Percentiles rank a stretch among this genome's conserved stretches.
These are phyloP conservation scores for Benitochromis conjunctus DNA, from an alignment of 2,113 vertebrate species.

Conservation along the genomic window DNA sequence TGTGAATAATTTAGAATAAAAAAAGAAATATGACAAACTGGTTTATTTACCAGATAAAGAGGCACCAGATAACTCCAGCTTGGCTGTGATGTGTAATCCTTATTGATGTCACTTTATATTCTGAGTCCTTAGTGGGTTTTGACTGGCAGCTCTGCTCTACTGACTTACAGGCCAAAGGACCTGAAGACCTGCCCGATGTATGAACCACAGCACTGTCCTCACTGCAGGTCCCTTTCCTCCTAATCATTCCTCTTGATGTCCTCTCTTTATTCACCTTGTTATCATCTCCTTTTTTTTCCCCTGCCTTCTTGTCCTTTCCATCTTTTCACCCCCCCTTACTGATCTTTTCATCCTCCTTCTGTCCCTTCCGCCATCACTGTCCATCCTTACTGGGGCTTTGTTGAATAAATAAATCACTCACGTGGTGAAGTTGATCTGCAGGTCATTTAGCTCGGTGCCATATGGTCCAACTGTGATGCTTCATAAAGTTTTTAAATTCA, in stretches of 20 bases:
- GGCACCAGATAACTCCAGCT: background rate
- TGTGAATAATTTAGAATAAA: background rate
- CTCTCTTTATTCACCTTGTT: background rate
- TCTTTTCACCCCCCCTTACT: background rate
- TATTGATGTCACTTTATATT: background rate
- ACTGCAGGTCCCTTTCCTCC: background rate
- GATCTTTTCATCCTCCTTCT: conserved; percentile 6
- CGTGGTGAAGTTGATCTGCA: conserved; percentile 26
- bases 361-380: background rate
- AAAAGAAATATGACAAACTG: background rate
- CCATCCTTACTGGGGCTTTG: conserved; percentile 2
- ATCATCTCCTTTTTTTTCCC: background rate
- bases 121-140: background rate
- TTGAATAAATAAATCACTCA: conserved; percentile 63
- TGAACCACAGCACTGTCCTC: conserved; percentile 3
- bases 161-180: background rate
- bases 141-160: conserved; percentile 7
- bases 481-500: conserved; percentile 30
- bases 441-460: conserved; percentile 41
- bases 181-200: background rate
- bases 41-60: background rate
- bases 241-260: background rate
- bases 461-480: conserved; percentile 35
- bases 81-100: background rate
- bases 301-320: background rate